Evolutionary conservation across 2,888 invertebrate species (phyloP).

Genomic region (Torymus texanus): DNA sequence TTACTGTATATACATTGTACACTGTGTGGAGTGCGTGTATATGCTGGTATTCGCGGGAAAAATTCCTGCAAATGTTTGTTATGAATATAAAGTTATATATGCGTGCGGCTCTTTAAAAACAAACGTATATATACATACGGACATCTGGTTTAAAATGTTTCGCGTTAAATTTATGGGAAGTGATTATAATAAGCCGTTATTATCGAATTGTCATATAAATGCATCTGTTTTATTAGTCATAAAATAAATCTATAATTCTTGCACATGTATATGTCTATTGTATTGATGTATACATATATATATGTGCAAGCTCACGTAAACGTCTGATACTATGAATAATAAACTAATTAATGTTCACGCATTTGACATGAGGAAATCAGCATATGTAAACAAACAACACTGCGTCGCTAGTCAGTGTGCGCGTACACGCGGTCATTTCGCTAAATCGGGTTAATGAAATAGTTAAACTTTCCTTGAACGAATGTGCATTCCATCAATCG

Average conservation of each 20-base stretch:
- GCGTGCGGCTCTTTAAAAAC: too few species aligned
- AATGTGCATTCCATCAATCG: not conserved
- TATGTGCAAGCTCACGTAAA: not conserved
- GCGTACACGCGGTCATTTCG: not conserved
- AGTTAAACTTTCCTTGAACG: too few species aligned
- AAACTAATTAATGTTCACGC: not conserved
- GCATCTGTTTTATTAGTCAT: too few species aligned
- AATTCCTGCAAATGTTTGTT: too few species aligned
- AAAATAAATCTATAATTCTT: too few species aligned
- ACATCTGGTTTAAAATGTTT: too few species aligned
- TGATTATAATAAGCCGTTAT: too few species aligned
- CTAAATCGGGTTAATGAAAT: not conserved
- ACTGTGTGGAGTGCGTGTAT: not conserved
- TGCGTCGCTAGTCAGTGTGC: not conserved
- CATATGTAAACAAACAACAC: not conserved
- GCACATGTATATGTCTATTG: not conserved
- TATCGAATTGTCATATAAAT: too few species aligned
- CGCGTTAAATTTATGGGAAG: too few species aligned
- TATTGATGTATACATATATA: not conserved
- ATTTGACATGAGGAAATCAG: slow-evolving; percentile 6
- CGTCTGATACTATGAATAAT: not conserved
- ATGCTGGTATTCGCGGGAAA: too few species aligned
- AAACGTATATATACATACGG: too few species aligned
- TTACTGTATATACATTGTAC: not conserved
- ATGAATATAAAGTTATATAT: too few species aligned